Evolutionary conservation across 1,140 invertebrate species (phyloP).

Genomic region (Geopemphigus sp.): DNA sequence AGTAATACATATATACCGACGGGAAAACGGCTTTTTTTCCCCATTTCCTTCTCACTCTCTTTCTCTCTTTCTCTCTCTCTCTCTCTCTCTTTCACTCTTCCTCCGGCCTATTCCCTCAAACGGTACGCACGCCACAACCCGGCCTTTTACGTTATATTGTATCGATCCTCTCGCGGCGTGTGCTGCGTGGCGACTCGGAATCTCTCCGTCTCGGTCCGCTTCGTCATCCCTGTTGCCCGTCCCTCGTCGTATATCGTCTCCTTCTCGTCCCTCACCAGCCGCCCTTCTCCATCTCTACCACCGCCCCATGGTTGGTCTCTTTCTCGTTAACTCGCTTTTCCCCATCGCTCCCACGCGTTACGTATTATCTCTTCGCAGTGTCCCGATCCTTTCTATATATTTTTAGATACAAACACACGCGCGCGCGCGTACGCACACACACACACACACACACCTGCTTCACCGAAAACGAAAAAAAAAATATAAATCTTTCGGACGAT

Average conservation of each 20-base stretch:
- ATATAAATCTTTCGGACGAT: background rate
- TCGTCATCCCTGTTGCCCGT: background rate
- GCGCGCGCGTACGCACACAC: background rate
- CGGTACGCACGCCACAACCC: slow-evolving; percentile 14
- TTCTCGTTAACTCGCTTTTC: slow-evolving; percentile 18
- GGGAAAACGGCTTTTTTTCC: slow-evolving; percentile 24
- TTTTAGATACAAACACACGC: too few species aligned
- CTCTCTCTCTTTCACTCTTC: too few species aligned
- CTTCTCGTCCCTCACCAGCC: too few species aligned
- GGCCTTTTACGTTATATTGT: slow-evolving; percentile 14
- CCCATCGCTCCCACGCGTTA: background rate
- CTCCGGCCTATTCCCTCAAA: slow-evolving; percentile 7
- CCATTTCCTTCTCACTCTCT: too few species aligned
- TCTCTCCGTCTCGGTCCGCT: background rate
- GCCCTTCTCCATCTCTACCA: too few species aligned
- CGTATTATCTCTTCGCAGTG: background rate
- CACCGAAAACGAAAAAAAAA: background rate
- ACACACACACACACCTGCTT: background rate
- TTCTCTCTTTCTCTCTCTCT: too few species aligned
- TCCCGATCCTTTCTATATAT: background rate
- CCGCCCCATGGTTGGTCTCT: background rate
- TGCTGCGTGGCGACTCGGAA: slow-evolving; percentile 23
- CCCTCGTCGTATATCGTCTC: too few species aligned
- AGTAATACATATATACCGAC: background rate
- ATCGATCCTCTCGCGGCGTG: slow-evolving; percentile 36